Conservation (phyloP, 2,888 invertebrate genomes). For the Balanococcus diminutus region DNA sequence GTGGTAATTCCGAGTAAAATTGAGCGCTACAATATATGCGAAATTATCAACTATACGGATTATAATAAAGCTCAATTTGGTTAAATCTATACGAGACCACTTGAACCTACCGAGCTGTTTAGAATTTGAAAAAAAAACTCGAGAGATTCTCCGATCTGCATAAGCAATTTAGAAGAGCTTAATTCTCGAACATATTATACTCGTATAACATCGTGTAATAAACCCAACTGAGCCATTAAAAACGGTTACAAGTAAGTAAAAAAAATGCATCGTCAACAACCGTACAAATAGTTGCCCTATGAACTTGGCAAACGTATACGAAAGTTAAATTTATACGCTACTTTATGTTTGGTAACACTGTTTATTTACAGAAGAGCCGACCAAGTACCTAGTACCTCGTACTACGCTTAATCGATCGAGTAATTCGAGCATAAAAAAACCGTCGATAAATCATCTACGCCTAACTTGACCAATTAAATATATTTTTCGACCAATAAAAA, state of each 20-base stretch:
- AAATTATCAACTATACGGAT: neutral
- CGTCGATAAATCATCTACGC: constrained; percentile 22
- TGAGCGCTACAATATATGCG: neutral
- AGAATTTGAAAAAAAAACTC: neutral
- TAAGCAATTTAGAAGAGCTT: constrained; percentile 13
- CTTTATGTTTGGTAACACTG: constrained; percentile 36
- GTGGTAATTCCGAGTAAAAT: neutral
- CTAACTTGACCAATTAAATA: constrained; percentile 13
- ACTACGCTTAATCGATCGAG: constrained; percentile 12
- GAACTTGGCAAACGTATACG: constrained; percentile 19
- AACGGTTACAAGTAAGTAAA: neutral
- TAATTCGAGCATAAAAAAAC: constrained; percentile 34
- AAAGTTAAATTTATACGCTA: constrained; percentile 38
- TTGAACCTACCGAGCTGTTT: neutral
- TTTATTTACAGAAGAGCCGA: constrained; percentile 40
- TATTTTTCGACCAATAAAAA: neutral
- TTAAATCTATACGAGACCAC: neutral
- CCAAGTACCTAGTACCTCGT: neutral
- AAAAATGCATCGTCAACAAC: neutral
- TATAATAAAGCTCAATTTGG: neutral
- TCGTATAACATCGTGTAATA: neutral
- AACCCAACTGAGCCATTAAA: neutral
- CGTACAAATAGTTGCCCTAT: constrained; percentile 13
- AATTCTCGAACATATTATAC: neutral
- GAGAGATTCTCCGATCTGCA: neutral